Evolutionary conservation across 2,888 invertebrate genomes (phyloP), one percentile per base, ranked within the genome.

Genomic region (Drosophila monieri): DNA sequence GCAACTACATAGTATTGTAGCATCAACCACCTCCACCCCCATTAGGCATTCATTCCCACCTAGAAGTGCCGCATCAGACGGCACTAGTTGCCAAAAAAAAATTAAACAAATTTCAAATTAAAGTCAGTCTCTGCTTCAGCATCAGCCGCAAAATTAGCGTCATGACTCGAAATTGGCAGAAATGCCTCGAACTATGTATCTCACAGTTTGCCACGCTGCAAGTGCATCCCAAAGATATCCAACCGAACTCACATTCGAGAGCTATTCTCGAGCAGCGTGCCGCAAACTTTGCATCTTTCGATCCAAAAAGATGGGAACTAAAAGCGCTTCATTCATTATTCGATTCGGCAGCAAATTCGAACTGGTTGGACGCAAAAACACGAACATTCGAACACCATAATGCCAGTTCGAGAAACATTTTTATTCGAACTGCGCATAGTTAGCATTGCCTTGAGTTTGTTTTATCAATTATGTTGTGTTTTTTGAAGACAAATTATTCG

Each of bases 131-230:
- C 49, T 23, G 30, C 51, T 55, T 59, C 47, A 73, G 62, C 74
- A 65, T 76, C 72, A 47, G 78, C 61, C 77, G 64, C 48, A 57
- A 32, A 48, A 21, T 27, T 52, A 39, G 39, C 15, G 14, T 14
- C 39, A 39, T 39, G 15, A 14, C 14, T 39, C 9, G 49, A 47
- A 55, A 62, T 73, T 67, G 56, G 83, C 32, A 25, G 27, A 52
- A 23, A 30, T 47, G 25, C 25, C 25, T 14, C 23, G 1, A 9
- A 27, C 8, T 21, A 25, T 25, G 25, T 47, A 23, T 27, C 9
- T 10, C 6, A 60, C 25, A 27, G 60, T 47, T 48, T 37, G 23
- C 23, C 62, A 56, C 30, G 57, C 58, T 56, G 27, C 41, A 27
- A 44, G 32, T 47, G 43, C 61, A 55, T 35, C 35, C 14, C 2